Base-by-base conservation (phyloP, 2,888 invertebrate genomes). In the Minunthozetes semirufus region DNA sequence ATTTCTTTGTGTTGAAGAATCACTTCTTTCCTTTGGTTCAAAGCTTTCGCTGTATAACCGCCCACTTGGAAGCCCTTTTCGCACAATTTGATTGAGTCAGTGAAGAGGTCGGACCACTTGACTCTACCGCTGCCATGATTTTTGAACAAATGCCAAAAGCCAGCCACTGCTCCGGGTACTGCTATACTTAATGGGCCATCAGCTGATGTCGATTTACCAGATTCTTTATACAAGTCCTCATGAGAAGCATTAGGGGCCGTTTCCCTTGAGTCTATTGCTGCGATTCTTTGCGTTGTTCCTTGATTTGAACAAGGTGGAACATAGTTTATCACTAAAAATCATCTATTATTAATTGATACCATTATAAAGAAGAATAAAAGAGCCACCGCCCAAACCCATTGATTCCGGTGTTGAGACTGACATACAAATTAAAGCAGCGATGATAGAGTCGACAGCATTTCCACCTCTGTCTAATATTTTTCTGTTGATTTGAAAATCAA, bases 361-460 rank as follows among this genome's bases (percentile, higher is more conserved):
- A 75, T 89, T 88, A 85, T 93, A 94, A 75, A 92, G 86, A 0
- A 91, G 91, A 83, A 92, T 89, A 46, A 94, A 84, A 83, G 94
- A 94, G 17, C 94, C 94, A 61, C 95, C 94, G 9, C 94, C 94
- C 4, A 94, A 84, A 0, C 94, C 94, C 88, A 89, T 90, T 80
- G 91, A 89, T 82, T 94, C 93, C 5, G 92, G 88, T 82, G 92
- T 89, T 3, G 90, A 87, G 4, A 92, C 86, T 0, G 94, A 94
- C 82, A 93, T 91, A 82, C 94, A 94, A 79, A 94, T 87, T 59
- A 93, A 82, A 0, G 91, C 88, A 0, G 93, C 92, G 80, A 95
- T 90, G 0, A 92, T 90, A 0, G 93, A 91, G 82, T 95, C 95
- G 4, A 91, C 90, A 0, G 91, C 93, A 74, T 83, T 82, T 11